Percentiles rank a stretch among this genome's conserved stretches.
phyloP scores from a whole-genome alignment of 2,797 vertebrate species.

The Eleutherodactylus coqui region DNA sequence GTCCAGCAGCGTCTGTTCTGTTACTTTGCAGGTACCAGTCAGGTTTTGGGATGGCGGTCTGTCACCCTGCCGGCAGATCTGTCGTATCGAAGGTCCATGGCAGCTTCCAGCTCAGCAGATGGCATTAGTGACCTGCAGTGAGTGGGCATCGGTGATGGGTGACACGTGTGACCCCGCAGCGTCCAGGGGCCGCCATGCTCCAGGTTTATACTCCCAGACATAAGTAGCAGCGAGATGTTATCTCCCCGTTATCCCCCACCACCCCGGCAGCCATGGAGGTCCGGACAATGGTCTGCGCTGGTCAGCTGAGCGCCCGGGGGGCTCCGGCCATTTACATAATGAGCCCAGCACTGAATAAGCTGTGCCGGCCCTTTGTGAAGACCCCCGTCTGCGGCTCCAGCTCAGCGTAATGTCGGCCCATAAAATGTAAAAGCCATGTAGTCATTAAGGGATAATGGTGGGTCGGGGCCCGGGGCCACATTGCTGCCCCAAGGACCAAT shows the following conservation, averaged over 20 bases:
- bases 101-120: too few relatives aligned
- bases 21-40: too few relatives aligned
- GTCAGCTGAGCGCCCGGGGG: constrained; percentile 27
- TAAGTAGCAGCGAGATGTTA: constrained; percentile 31
- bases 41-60: too few relatives aligned
- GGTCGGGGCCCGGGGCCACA: not conserved
- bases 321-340: constrained; percentile 47
- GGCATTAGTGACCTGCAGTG: too few relatives aligned
- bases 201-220: too few relatives aligned
- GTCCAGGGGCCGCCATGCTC: not conserved
- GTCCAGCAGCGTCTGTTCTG: too few relatives aligned
- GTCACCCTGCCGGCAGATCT: too few relatives aligned
- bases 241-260: constrained; percentile 35
- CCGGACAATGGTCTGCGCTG: not conserved
- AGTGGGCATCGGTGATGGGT: too few relatives aligned
- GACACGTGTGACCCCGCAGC: not conserved
- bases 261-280: too few relatives aligned
- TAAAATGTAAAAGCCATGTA: constrained; percentile 45
- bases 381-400: constrained; percentile 57
- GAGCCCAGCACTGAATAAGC: constrained; percentile 32
- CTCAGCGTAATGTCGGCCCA: constrained; percentile 34
- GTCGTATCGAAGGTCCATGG: too few relatives aligned
- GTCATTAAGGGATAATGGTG: constrained; percentile 56
- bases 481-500: not conserved
- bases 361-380: constrained; percentile 37